Base-by-base conservation (phyloP, 1,140 invertebrate genomes). In the Agraylea sexmaculata region DNA sequence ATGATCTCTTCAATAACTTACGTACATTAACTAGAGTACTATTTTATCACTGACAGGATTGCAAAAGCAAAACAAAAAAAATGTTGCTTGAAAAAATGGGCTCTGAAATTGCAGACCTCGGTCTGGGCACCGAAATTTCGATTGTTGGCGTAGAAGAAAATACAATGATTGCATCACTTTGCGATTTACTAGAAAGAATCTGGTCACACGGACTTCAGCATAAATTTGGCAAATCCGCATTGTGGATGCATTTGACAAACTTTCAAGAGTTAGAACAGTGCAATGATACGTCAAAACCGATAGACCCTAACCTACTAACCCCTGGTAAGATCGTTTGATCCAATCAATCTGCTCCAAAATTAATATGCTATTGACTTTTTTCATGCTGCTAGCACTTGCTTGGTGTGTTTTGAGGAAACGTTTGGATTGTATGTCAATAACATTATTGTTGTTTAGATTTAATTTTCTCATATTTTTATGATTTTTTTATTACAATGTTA, bases 31-130 rank as follows among this genome's bases (percentile, higher is more conserved):
- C 5, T 13, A 33, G 2, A 1, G n/a, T 3, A 13, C 17, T 17
- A 13, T 3, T 2, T 3, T 33, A 33, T n/a, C n/a, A n/a, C n/a
- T n/a, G n/a, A n/a, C 49, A 88, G 83, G 87, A 90, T 59, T 87
- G 84, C 45, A 90, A 89, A 65, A 76, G 74, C 19, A 87, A 92
- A 74, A 98, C 94, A 1, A 99, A 99, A 66, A 69, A 92, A 54
- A 97, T 99, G 89, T 62, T 98, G 20, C 77, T 99, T 0, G 90
- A 95, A 51, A 99, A 99, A 70, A 89, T 99, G 83, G 90, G 90
- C 2, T 87, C 87, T 8, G 95, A 99, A 70, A 73, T 69, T 43
- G 68, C 60, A 35, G 68, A 67, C 10, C 43, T 74, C 73, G 89
- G 54, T 68, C 85, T 68, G 60, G 82, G 58, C 68, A 76, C 53